Conservation (phyloP, 2,888 invertebrate genomes). For the Autographa pulchrina region DNA sequence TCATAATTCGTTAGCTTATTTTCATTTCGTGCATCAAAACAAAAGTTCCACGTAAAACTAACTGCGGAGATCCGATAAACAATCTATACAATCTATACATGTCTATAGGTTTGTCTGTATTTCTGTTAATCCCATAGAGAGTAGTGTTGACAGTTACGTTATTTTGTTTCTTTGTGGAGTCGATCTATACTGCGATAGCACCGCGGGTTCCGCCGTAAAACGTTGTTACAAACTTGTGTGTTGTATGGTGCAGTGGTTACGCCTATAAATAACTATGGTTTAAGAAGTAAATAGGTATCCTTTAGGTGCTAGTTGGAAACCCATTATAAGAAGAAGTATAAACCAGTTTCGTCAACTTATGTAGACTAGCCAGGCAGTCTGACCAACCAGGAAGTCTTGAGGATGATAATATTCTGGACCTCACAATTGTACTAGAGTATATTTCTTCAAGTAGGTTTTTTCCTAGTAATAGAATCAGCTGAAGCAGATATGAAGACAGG, state of each 20-base stretch:
- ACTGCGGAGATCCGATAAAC: slow-evolving; percentile 2
- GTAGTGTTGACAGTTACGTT: slow-evolving; percentile 34
- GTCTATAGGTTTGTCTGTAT: not conserved
- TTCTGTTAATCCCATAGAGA: slow-evolving; percentile 36
- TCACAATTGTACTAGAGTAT: no score
- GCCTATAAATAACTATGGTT: slow-evolving; percentile 23
- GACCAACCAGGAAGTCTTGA: no score
- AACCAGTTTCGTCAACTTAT: no score
- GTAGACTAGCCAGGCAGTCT: no score
- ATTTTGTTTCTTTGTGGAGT: slow-evolving; percentile 51
- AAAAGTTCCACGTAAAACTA: not conserved
- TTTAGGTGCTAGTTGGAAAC: no score
- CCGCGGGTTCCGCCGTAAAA: slow-evolving; percentile 51
- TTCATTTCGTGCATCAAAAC: not conserved
- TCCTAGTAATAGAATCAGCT: no score
- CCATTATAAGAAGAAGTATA: no score
- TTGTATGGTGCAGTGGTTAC: slow-evolving; percentile 20
- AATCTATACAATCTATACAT: not conserved
- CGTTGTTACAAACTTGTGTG: slow-evolving; percentile 59
- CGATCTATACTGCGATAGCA: slow-evolving; percentile 55
- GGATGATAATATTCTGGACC: no score
- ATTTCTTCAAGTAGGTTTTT: no score
- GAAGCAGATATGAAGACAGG: no score
- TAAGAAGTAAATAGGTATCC: slow-evolving; percentile 33
- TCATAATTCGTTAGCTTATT: not conserved